phyloP scores from a whole-genome alignment of 2,797 vertebrate genomes.

The Dicrostonyx torquatus region DNA sequence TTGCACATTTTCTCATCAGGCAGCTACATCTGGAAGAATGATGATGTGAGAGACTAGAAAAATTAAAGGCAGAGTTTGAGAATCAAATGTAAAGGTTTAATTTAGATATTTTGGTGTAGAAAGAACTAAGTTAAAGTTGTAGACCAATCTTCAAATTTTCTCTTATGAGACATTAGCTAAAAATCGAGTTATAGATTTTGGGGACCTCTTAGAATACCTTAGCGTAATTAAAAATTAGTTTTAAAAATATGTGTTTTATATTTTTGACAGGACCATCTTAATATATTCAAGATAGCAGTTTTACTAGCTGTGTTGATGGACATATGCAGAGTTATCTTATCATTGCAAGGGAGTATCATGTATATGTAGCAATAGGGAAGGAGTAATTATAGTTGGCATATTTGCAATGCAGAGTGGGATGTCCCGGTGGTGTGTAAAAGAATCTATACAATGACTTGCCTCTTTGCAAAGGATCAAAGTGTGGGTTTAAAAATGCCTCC shows the following conservation, averaged over 20 bases:
- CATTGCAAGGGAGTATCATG: not conserved
- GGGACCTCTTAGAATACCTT: not conserved
- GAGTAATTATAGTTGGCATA: not conserved
- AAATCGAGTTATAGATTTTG: not conserved
- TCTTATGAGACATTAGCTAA: not conserved
- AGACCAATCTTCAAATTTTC: not conserved
- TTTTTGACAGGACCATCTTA: not conserved
- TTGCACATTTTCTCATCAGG: not conserved
- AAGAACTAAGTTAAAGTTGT: not conserved
- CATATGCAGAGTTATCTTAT: not conserved
- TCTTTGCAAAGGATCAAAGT: not conserved
- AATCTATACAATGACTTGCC: not conserved
- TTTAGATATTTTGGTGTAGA: not conserved
- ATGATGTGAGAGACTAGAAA: not conserved
- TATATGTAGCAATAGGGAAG: not conserved
- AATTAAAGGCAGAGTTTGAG: not conserved
- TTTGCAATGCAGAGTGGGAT: not conserved
- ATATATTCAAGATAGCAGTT: not conserved
- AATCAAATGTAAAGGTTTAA: not conserved
- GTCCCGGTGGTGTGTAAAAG: not conserved
- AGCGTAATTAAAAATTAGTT: not conserved
- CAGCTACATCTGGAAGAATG: not conserved
- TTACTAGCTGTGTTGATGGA: not conserved
- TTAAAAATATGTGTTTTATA: not conserved
- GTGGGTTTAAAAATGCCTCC: not conserved